These are phyloP conservation scores for Arrhopalites spinosus DNA, from an alignment of 2,888 invertebrate species.

Conservation along the genomic window DNA sequence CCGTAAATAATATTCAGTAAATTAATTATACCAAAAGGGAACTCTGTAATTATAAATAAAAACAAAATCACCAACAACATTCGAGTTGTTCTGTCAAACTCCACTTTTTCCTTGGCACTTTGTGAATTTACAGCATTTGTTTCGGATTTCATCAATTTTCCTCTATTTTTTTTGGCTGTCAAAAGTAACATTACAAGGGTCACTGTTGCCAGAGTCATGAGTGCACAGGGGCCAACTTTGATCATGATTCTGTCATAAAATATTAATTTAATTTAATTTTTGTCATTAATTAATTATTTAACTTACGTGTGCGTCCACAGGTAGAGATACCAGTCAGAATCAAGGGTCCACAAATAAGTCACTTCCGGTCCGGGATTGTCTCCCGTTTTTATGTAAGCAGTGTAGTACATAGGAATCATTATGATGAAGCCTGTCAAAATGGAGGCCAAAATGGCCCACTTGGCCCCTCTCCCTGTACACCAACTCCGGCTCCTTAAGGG, in stretches of 20 bases:
- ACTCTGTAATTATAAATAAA: background rate
- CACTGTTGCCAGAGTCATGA: background rate
- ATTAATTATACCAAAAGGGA: background rate
- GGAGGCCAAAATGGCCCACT: background rate
- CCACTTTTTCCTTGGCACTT: background rate
- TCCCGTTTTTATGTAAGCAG: background rate
- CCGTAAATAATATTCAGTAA: background rate
- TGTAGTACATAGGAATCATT: background rate
- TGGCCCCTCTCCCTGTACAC: background rate
- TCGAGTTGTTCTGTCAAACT: background rate
- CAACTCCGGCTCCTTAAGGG: background rate
- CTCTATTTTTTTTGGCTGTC: background rate
- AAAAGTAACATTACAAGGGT: background rate
- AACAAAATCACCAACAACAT: background rate
- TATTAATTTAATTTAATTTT: background rate
- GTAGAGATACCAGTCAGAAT: background rate
- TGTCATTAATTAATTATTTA: too few relatives aligned
- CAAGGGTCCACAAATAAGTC: too few relatives aligned
- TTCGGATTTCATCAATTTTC: background rate
- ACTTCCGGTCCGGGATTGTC: too few relatives aligned
- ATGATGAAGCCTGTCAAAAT: background rate
- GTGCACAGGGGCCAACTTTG: background rate
- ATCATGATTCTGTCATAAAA: background rate
- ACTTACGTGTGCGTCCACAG: background rate
- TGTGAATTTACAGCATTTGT: background rate